These are phyloP conservation scores for Halichoeres trimaculatus DNA, from an alignment of 2,113 vertebrate genomes.

Conservation along the genomic window DNA sequence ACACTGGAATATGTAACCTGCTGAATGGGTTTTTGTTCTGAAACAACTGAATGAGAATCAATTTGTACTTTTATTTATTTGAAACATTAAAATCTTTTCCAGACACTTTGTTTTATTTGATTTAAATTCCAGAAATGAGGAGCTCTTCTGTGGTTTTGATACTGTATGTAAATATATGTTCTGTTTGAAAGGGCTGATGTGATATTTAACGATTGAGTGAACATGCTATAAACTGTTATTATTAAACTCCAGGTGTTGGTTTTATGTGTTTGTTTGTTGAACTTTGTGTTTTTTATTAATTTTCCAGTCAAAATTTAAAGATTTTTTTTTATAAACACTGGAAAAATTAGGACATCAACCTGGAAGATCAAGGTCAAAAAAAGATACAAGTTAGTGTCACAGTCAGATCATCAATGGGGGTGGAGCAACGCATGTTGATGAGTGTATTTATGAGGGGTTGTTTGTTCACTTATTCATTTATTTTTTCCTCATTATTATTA, in stretches of 20 bases:
- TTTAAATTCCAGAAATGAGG: conserved; percentile 5
- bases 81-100: conserved; percentile 23
- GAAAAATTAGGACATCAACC: too few species aligned
- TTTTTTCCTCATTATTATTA: too few species aligned
- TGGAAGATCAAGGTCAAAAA: too few species aligned
- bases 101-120: not conserved
- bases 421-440: too few species aligned
- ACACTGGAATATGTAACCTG: too few species aligned
- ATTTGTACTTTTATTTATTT: conserved; percentile 63
- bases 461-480: too few species aligned
- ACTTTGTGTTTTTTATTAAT: too few species aligned
- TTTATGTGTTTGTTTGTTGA: not conserved
- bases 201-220: conserved; percentile 28
- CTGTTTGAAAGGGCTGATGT: conserved; percentile 16
- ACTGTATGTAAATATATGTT: conserved; percentile 23
- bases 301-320: too few species aligned
- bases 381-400: too few species aligned
- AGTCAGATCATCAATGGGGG: too few species aligned
- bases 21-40: not conserved
- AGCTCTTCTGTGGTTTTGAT: conserved; percentile 50
- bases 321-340: too few species aligned
- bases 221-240: conserved; percentile 27
- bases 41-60: conserved; percentile 17
- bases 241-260: conserved; percentile 44
- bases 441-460: too few species aligned